Evolutionary conservation across 2,113 vertebrate species (phyloP), one percentile per base, ranked within the genome.

Genomic region (Ictidomys tridecemlineatus): DNA sequence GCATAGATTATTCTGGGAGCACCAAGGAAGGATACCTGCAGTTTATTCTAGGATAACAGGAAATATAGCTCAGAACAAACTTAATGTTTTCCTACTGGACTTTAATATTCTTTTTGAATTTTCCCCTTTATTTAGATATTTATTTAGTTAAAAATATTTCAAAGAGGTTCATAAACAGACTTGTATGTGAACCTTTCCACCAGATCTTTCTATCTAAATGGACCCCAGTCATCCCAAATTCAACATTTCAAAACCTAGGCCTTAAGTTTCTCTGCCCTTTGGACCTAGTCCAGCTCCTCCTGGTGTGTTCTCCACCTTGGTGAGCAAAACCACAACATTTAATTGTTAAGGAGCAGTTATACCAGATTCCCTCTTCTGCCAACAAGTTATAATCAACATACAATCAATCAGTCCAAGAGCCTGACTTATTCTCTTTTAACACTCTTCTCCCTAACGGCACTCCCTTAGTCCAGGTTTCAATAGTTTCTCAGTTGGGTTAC

Each of bases 111-210:
- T 79, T 93, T 45, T 42, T 30, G 85, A 74, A 51, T 32, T 34
- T 67, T 18, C 18, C 22, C n/a, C 77, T 88, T 58, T 51, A 45
- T 83, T 94, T 92, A 69, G 37, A 58, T 51, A 45, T 67, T 70
- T 63, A 34, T 76, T 94, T 48, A 77, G 22, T 63, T 94, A 95
- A 94, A 94, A 91, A 74, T 74, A n/a, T 53, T 78, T 95, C 34
- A 85, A 86, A 93, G 82, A 91, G 1, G 32, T 83, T 84, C 70
- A 56, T 37, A 73, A 78, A 8, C 79, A 10, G 77, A 69, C 51
- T 92, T 70, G 32, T 83, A 69, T 95, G 79, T 92, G 26, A 69
- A 13, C 58, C 28, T 82, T 72, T 93, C 53, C 77, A 63, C 39
- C 90, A 61, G 77, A 51, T n/a, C 91, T 28, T 30, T 61, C 5